Conservation (phyloP, 2,113 vertebrate genomes). For the Oreochromis aureus region DNA sequence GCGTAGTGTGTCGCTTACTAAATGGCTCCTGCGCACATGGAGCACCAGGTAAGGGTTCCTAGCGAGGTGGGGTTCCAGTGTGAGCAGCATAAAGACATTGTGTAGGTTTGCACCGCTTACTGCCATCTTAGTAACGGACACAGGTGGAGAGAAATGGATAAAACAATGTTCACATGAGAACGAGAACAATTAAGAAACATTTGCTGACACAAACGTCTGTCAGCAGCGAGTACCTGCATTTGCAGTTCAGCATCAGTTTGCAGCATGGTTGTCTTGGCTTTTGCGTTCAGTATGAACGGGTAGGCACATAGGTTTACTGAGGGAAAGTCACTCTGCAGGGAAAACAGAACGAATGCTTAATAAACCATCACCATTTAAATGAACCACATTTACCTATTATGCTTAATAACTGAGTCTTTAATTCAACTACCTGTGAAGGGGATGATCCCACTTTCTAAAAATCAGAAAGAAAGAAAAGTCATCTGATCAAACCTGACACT, state of each 20-base stretch:
- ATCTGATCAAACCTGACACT: background rate
- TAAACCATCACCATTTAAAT: background rate
- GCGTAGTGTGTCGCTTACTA: constrained; percentile 90
- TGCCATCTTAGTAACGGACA: constrained; percentile 77
- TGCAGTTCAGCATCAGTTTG: constrained; percentile 96
- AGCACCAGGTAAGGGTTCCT: constrained; percentile 93
- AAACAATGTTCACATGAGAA: background rate
- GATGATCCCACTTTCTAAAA: constrained; percentile 86
- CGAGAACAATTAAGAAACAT: background rate
- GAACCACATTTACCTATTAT: background rate
- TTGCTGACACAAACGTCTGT: background rate
- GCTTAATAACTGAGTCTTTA: background rate
- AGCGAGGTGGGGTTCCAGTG: constrained; percentile 90
- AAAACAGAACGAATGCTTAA: background rate
- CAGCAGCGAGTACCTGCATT: constrained; percentile 85
- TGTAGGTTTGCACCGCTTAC: constrained; percentile 94
- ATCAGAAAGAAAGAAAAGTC: constrained; percentile 15
- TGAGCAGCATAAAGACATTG: constrained; percentile 97
- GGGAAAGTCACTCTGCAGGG: constrained; percentile 72
- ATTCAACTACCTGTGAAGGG: constrained; percentile 81
- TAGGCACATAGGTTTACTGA: constrained; percentile 93
- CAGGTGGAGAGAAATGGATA: background rate
- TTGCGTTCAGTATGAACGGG: constrained; percentile 94
- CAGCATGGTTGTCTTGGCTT: constrained; percentile 97
- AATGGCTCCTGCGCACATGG: constrained; percentile 87